Evolutionary conservation across 2,888 invertebrate species (phyloP).

Genomic region (Acanthoscelides obtectus): DNA sequence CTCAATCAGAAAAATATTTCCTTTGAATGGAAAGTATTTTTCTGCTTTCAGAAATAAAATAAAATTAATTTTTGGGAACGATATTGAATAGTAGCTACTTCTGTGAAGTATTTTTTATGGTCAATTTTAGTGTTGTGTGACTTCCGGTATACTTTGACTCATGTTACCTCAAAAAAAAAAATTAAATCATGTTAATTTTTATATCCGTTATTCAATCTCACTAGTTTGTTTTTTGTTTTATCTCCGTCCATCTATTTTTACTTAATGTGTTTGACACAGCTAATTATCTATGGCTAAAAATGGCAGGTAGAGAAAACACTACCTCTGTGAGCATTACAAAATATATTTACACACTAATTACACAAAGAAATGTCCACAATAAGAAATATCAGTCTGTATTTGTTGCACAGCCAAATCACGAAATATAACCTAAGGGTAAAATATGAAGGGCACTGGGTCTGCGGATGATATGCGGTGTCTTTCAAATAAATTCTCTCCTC

Average conservation of each 20-base stretch:
- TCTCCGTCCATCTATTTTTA: background rate
- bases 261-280: constrained; percentile 5
- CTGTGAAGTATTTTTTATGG: too few relatives aligned
- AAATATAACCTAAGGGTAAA: constrained; percentile 9
- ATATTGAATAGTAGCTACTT: too few relatives aligned
- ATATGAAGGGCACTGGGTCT: background rate
- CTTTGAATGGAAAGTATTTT: too few relatives aligned
- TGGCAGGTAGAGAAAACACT: constrained; percentile 36
- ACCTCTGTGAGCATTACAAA: constrained; percentile 36
- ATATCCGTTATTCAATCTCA: too few relatives aligned
- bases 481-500: background rate
- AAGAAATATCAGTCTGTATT: constrained; percentile 27
- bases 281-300: constrained; percentile 36
- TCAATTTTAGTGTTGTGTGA: too few relatives aligned
- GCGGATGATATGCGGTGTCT: background rate
- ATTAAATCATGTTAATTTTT: too few relatives aligned
- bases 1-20: too few relatives aligned
- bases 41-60: too few relatives aligned
- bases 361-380: constrained; percentile 11
- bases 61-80: too few relatives aligned
- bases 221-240: too few relatives aligned
- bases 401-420: constrained; percentile 28
- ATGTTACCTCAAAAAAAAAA: too few relatives aligned
- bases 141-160: too few relatives aligned
- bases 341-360: constrained; percentile 22